These are phyloP conservation scores for Plectrocnemia conspersa DNA, from an alignment of 1,140 invertebrate species.

Conservation along the genomic window DNA sequence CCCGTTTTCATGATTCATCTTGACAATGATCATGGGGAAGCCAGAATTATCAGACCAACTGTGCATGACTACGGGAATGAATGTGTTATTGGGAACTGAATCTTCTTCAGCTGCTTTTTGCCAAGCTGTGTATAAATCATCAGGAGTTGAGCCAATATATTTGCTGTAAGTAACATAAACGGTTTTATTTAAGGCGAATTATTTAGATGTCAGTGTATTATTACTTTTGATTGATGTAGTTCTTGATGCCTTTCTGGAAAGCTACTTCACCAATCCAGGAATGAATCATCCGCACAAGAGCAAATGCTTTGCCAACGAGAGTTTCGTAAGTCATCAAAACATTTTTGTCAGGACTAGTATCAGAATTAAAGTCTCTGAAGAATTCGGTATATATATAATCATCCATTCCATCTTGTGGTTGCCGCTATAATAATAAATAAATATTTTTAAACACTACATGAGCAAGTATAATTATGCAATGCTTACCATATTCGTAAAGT, in stretches of 20 bases:
- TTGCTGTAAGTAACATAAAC: neutral
- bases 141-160: neutral
- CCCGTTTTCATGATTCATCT: neutral
- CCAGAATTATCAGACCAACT: neutral
- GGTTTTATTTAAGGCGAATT: neutral
- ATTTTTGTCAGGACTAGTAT: no score
- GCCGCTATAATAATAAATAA: no score
- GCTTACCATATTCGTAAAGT: no score
- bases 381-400: no score
- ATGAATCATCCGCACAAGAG: constrained; percentile 66
- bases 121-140: neutral
- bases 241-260: constrained; percentile 57
- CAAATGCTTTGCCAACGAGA: constrained; percentile 52
- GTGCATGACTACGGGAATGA: neutral
- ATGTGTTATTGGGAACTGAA: neutral
- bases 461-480: no score
- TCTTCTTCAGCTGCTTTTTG: neutral
- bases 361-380: no score
- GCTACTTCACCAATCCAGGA: constrained; percentile 55
- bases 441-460: no score
- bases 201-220: neutral
- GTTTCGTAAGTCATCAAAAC: constrained; percentile 58
- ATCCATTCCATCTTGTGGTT: no score
- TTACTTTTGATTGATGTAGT: constrained; percentile 13
- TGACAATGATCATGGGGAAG: neutral